phyloP scores from a whole-genome alignment of 2,797 vertebrate species.

The Sebastes hubbsi region DNA sequence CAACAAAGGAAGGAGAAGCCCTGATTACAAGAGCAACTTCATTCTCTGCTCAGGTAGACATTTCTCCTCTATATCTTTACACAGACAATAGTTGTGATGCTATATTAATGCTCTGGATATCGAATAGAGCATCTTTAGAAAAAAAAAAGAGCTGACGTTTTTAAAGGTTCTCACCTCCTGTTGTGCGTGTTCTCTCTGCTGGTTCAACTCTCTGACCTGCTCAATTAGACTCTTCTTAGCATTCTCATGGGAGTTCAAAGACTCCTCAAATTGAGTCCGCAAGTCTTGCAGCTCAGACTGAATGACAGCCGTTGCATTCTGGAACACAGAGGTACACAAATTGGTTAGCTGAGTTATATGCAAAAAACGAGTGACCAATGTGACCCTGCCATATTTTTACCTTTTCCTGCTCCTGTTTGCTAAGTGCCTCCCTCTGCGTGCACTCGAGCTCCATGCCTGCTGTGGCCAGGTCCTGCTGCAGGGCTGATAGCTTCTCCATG shows the following conservation, averaged over 20 bases:
- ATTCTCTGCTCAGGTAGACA: too few species aligned
- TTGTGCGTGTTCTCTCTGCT: conserved; percentile 60
- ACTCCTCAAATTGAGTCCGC: conserved; percentile 77
- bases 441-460: conserved; percentile 71
- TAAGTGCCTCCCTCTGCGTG: conserved; percentile 74
- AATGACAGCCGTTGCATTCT: conserved; percentile 63
- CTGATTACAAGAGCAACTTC: too few species aligned
- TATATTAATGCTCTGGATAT: too few species aligned
- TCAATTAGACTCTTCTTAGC: conserved; percentile 63
- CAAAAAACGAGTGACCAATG: neutral
- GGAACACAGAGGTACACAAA: neutral
- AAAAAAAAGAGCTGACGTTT: neutral
- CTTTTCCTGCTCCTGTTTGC: conserved; percentile 82
- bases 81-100: accelerated
- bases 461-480: conserved; percentile 74
- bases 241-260: conserved; percentile 73
- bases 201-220: conserved; percentile 67
- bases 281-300: conserved; percentile 75
- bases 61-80: too few species aligned
- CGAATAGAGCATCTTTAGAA: too few species aligned
- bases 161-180: conserved; percentile 70
- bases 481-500: conserved; percentile 70
- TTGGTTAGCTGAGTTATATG: neutral
- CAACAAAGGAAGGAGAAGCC: too few species aligned
- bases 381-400: conserved; percentile 57